phyloP scores from a whole-genome alignment of 2,888 invertebrate genomes.

The Petrolisthes cinctipes region DNA sequence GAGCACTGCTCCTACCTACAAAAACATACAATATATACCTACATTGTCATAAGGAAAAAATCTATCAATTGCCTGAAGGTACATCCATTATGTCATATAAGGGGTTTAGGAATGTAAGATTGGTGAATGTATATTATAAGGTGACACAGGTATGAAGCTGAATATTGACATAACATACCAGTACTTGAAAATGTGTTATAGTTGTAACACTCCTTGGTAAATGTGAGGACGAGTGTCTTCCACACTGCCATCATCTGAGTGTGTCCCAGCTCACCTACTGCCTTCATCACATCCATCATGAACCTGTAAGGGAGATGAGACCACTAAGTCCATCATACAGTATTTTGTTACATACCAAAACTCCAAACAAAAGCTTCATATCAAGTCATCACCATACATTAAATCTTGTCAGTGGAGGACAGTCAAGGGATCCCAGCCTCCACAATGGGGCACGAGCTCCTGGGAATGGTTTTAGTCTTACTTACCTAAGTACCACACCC shows the following conservation, averaged over 20 bases:
- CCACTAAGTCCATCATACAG: background rate
- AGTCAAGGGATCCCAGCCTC: too few species aligned
- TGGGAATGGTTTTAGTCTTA: background rate
- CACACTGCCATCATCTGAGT: slow-evolving; percentile 32
- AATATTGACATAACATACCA: too few species aligned
- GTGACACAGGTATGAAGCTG: too few species aligned
- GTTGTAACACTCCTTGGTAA: slow-evolving; percentile 4
- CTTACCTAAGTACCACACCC: background rate
- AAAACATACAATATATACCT: background rate
- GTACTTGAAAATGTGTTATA: too few species aligned
- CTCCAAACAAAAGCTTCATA: too few species aligned
- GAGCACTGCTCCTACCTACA: background rate
- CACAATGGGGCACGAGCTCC: too few species aligned
- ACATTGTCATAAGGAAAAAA: background rate
- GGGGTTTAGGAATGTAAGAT: too few species aligned
- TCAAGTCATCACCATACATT: background rate
- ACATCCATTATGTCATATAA: too few species aligned
- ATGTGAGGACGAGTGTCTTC: slow-evolving; percentile 6
- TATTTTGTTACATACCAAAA: background rate
- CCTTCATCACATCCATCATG: slow-evolving; percentile 15
- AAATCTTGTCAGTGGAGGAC: background rate
- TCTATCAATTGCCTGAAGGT: too few species aligned
- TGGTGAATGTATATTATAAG: too few species aligned
- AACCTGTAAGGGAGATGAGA: slow-evolving; percentile 19
- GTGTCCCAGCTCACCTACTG: slow-evolving; percentile 21